Base-by-base conservation (phyloP, 2,113 vertebrate species). In the Strix uralensis region DNA sequence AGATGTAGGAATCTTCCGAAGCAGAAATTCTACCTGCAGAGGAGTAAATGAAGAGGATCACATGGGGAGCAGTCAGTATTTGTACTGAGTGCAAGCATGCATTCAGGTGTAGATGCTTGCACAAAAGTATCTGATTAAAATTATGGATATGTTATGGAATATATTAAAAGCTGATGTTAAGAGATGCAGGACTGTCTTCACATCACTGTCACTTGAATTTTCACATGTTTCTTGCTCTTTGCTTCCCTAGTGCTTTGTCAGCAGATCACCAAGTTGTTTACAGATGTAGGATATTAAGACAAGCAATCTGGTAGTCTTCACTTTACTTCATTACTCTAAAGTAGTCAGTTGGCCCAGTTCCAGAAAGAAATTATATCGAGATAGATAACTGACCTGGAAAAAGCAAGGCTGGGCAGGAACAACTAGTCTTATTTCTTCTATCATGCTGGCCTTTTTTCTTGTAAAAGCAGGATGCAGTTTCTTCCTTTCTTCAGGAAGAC, bases 201-300 rank as follows among this genome's bases (percentile, higher is more conserved):
- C n/a, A 61, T 83, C 67, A 46, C 73, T 85, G 46, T 77, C 46
- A 44, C 46, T 80, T 75, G 34, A 44, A 49, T 93, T 92, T 95
- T 93, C 59, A 73, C 40, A 77, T 83, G 57, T 65, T 93, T 80
- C 66, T 80, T 86, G 15, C 62, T 19, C 23, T 92, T 95, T 92
- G 29, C 59, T 77, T 91, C 36, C 42, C 17, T 77, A 46, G 59
- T 86, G 80, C 49, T 92, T 90, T 94, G 86, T 94, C 86, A 95
- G 88, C 86, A 83, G 59, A 72, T 80, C 91, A 73, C 62, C 59
- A 86, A 70, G 82, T 90, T 94, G 71, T 80, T 93, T 93, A 66
- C 71, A 80, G 72, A 61, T 86, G 67, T 54, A 63, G 49, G 66
- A 52, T 69, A 79, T 69, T 88, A 93, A 73, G 91, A 88, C 54